These are phyloP conservation scores for Drosophila willistoni DNA, from an alignment of 1,140 invertebrate genomes.

Conservation along the genomic window DNA sequence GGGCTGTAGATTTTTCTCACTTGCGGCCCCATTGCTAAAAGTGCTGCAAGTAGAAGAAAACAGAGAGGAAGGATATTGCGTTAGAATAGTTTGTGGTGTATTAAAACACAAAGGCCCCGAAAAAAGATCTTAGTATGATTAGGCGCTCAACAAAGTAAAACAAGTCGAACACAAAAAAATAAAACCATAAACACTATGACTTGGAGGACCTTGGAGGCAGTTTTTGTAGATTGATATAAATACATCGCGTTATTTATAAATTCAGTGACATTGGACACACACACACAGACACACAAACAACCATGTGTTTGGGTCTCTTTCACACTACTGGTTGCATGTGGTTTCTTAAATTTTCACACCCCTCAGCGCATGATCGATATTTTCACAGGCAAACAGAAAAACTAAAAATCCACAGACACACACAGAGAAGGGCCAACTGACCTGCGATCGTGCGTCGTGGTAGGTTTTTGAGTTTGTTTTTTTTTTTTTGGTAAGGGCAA, in stretches of 20 bases:
- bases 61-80: constrained; percentile 18
- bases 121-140: constrained; percentile 62
- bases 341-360: constrained; percentile 53
- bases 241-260: constrained; percentile 53
- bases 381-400: constrained; percentile 72
- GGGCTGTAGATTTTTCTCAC: constrained; percentile 68
- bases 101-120: not conserved
- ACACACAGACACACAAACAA: not conserved
- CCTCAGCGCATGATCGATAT: constrained; percentile 77
- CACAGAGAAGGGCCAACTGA: constrained; percentile 28
- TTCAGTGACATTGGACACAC: constrained; percentile 49
- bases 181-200: constrained; percentile 27
- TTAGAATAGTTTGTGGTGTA: constrained; percentile 36
- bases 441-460: constrained; percentile 20
- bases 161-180: constrained; percentile 35
- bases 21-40: constrained; percentile 77
- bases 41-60: constrained; percentile 52
- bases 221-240: constrained; percentile 38
- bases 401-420: constrained; percentile 15
- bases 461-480: not conserved
- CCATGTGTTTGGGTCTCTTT: not conserved
- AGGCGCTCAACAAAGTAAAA: constrained; percentile 64
- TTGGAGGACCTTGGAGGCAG: constrained; percentile 48
- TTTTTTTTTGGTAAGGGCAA: constrained; percentile 53
- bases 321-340: not conserved